Evolutionary conservation across 2,797 vertebrate genomes (phyloP).

Genomic region (Leptatherina wallacei): DNA sequence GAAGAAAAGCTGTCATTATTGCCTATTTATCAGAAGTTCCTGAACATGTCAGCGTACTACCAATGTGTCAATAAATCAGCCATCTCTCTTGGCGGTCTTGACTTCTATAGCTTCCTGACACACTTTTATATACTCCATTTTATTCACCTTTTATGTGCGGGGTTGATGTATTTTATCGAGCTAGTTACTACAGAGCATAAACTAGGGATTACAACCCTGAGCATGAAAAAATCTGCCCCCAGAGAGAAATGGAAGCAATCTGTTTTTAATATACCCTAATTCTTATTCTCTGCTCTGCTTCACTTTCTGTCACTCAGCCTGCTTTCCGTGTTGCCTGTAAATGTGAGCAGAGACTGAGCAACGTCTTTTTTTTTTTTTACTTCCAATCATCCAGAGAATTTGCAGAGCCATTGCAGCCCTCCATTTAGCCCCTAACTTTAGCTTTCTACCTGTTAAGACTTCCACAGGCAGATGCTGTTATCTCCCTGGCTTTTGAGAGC

Average conservation of each 20-base stretch:
- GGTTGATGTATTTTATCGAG: constrained; percentile 80
- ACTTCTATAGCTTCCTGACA: constrained; percentile 68
- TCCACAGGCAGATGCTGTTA: constrained; percentile 73
- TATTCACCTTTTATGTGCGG: constrained; percentile 76
- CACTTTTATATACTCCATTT: constrained; percentile 74
- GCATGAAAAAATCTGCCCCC: constrained; percentile 71
- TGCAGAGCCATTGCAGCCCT: constrained; percentile 50
- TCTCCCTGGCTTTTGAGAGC: constrained; percentile 74
- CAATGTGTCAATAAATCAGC: constrained; percentile 71
- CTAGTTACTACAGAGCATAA: constrained; percentile 79
- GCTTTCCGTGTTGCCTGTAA: constrained; percentile 38
- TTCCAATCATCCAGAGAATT: constrained; percentile 70
- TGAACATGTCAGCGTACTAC: constrained; percentile 42
- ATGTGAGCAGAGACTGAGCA: constrained; percentile 54
- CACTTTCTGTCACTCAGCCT: constrained; percentile 56
- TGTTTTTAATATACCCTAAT: constrained; percentile 74
- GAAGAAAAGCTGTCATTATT: constrained; percentile 51
- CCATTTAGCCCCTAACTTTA: constrained; percentile 29
- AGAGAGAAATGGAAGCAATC: constrained; percentile 75
- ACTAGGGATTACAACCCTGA: constrained; percentile 76
- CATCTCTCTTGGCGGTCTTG: constrained; percentile 64
- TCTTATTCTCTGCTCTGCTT: constrained; percentile 59
- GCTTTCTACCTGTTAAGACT: constrained; percentile 70
- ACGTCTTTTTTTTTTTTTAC: constrained; percentile 32
- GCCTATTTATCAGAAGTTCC: constrained; percentile 66